Conservation (phyloP, 2,797 vertebrate genomes). For the Cryptoprocta ferox region DNA sequence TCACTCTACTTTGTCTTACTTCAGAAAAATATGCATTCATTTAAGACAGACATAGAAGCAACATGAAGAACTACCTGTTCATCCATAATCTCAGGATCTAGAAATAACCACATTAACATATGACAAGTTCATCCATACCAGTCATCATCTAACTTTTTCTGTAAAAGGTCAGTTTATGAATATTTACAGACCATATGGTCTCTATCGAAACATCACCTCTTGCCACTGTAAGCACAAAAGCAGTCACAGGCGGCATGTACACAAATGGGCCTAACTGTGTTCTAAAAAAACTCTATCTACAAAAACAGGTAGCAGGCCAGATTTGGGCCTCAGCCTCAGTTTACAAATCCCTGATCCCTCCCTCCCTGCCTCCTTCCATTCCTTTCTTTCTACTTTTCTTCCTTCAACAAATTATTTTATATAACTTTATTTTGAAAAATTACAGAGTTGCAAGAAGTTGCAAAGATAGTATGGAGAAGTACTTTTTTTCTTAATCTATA, state of each 20-base stretch:
- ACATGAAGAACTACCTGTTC: background rate
- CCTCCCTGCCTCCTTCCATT: background rate
- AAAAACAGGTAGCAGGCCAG: background rate
- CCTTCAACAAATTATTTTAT: background rate
- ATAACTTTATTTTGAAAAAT: conserved; percentile 34
- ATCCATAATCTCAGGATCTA: background rate
- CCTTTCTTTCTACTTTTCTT: background rate
- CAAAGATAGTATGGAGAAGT: background rate
- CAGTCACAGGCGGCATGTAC: background rate
- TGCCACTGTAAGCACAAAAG: background rate
- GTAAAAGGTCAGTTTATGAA: background rate
- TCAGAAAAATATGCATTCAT: background rate
- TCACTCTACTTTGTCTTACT: background rate
- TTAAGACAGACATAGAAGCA: background rate
- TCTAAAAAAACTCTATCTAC: conserved; percentile 17
- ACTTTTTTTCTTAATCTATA: background rate
- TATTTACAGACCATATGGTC: background rate
- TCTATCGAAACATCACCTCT: background rate
- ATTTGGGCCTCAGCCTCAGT: background rate
- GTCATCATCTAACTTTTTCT: background rate
- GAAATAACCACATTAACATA: background rate
- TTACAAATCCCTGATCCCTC: background rate
- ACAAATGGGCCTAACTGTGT: background rate
- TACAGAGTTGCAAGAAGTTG: background rate
- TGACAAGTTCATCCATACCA: background rate